A percentile compares a stretch with the other conserved stretches of the same genome.
phyloP scores from a whole-genome alignment of 2,113 vertebrate genomes.

The Pontoporia blainvillei region DNA sequence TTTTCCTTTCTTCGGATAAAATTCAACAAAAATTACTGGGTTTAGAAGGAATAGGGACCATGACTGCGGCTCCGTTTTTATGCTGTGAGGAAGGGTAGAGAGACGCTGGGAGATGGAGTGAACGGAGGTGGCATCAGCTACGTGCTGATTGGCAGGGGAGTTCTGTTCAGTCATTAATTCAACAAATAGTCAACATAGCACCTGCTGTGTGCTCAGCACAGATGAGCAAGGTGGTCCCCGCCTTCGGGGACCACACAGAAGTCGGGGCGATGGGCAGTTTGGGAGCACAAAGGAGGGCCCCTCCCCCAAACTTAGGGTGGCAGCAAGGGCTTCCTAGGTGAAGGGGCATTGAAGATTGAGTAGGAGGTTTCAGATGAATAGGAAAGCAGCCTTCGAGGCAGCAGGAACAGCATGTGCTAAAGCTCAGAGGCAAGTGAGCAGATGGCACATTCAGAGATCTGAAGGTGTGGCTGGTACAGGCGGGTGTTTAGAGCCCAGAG shows the following conservation, averaged over 20 bases:
- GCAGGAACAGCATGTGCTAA: not conserved
- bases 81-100: no score
- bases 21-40: not conserved
- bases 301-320: not conserved
- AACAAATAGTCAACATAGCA: rapidly evolving
- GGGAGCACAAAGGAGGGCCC: not conserved
- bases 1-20: not conserved
- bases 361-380: not conserved
- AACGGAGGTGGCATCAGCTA: not conserved
- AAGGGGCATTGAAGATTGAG: not conserved
- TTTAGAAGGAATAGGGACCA: not conserved
- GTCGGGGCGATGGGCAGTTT: not conserved
- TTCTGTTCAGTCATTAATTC: not conserved
- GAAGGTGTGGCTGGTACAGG: not conserved
- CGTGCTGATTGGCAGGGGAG: not conserved
- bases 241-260: not conserved
- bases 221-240: not conserved
- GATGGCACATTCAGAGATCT: not conserved
- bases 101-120: not conserved
- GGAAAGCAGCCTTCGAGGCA: not conserved
- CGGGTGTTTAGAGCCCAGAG: not conserved
- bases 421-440: not conserved
- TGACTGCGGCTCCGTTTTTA: not conserved
- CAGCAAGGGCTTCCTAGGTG: not conserved
- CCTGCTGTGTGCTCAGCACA: not conserved